Conservation (phyloP, 2,888 invertebrate species). For the Amiota communis region DNA sequence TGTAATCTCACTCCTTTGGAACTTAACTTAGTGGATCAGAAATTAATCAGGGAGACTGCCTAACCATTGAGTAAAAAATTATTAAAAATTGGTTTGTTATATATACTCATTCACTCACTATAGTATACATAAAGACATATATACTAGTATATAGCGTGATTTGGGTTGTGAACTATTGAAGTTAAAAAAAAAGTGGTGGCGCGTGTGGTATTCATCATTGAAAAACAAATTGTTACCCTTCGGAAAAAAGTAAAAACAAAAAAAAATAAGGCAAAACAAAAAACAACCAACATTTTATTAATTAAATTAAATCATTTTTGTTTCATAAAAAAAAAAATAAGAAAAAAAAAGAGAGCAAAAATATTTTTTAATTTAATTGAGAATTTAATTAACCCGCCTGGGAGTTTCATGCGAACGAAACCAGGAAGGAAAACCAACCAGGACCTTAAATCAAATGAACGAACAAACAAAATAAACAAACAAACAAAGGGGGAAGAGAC, state of each 20-base stretch:
- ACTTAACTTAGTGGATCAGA: too few relatives aligned
- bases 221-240: too few relatives aligned
- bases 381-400: constrained; percentile 71
- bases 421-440: too few relatives aligned
- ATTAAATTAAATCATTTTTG: constrained; percentile 64
- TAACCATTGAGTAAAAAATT: too few relatives aligned
- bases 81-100: too few relatives aligned
- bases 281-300: constrained; percentile 59
- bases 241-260: constrained; percentile 3
- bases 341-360: constrained; percentile 41
- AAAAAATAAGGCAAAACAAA: constrained; percentile 50
- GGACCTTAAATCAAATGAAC: constrained; percentile 51
- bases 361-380: constrained; percentile 68
- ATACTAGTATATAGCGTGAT: too few relatives aligned
- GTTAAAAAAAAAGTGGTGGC: not conserved
- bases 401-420: constrained; percentile 48
- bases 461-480: constrained; percentile 32
- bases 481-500: not conserved
- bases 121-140: too few relatives aligned
- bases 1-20: too few relatives aligned
- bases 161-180: too few relatives aligned
- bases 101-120: too few relatives aligned
- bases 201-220: too few relatives aligned
- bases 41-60: too few relatives aligned
- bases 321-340: constrained; percentile 65